Conservation (phyloP, 1,140 invertebrate genomes). For the Eufriesea mexicana region DNA sequence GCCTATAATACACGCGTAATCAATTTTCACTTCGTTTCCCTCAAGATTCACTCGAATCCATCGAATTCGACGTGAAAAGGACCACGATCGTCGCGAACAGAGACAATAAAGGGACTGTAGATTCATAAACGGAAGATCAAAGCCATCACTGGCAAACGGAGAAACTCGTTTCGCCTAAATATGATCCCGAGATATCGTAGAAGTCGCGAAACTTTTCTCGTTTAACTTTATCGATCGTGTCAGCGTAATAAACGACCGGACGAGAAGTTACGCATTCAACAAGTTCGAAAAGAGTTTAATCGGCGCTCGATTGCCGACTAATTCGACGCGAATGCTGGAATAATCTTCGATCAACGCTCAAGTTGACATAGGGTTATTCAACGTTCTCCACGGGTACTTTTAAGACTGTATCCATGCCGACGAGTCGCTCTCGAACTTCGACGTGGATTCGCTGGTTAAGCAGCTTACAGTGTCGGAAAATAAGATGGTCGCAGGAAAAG, state of each 20-base stretch:
- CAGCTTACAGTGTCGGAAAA: constrained; percentile 2
- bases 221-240: constrained; percentile 30
- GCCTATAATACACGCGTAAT: too few relatives aligned
- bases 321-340: constrained; percentile 13
- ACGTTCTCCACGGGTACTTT: neutral
- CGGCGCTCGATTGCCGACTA: constrained; percentile 12
- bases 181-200: neutral
- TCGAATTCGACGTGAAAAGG: too few relatives aligned
- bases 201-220: constrained; percentile 18
- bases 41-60: too few relatives aligned
- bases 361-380: constrained; percentile 27
- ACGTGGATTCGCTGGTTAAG: neutral
- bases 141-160: neutral
- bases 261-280: constrained; percentile 37
- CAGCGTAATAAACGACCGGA: neutral
- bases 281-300: constrained; percentile 36
- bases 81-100: too few relatives aligned
- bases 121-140: neutral
- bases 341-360: constrained; percentile 17
- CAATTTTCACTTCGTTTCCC: too few relatives aligned
- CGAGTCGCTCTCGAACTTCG: constrained; percentile 2
- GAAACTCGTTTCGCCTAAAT: neutral
- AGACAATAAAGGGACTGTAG: too few relatives aligned
- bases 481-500: neutral
- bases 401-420: neutral